These are phyloP conservation scores for Perccottus glenii DNA, from an alignment of 2,113 vertebrate genomes.

Conservation along the genomic window DNA sequence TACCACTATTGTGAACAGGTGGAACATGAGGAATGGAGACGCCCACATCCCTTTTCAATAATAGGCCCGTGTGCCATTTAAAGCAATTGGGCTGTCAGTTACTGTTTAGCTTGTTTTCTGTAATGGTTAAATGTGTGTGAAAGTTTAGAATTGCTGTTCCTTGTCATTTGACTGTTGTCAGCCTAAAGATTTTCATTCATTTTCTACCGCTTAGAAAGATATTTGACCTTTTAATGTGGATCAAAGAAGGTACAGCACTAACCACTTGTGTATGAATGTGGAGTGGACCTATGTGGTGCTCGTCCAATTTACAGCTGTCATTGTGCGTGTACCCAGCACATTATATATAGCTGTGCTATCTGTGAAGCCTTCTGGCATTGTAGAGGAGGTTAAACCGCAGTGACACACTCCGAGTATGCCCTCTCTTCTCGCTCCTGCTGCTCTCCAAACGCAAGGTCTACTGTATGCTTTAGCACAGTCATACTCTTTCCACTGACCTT, in stretches of 20 bases:
- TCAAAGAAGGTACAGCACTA: slow-evolving; percentile 4
- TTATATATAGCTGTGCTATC: slow-evolving; percentile 72
- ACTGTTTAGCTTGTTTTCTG: slow-evolving; percentile 31
- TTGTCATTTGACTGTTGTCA: slow-evolving; percentile 22
- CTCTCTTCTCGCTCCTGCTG: slow-evolving; percentile 13
- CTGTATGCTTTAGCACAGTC: slow-evolving; percentile 14
- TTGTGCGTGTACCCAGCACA: slow-evolving; percentile 44
- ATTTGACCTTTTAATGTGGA: slow-evolving; percentile 32
- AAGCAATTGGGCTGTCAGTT: slow-evolving; percentile 44
- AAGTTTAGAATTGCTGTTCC: no score
- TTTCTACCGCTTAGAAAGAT: no score
- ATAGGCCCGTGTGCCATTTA: slow-evolving; percentile 18
- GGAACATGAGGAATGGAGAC: not conserved
- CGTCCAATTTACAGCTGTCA: slow-evolving; percentile 55
- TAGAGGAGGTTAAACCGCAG: slow-evolving; percentile 53
- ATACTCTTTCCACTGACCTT: slow-evolving; percentile 27
- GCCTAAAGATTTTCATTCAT: no score
- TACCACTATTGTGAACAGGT: not conserved
- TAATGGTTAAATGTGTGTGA: slow-evolving; percentile 3
- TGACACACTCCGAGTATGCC: slow-evolving; percentile 24
- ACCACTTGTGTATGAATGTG: slow-evolving; percentile 1
- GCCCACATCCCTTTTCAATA: not conserved
- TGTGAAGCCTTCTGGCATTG: slow-evolving; percentile 37
- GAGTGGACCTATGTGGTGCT: slow-evolving; percentile 17
- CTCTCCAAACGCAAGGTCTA: slow-evolving; percentile 28